These are phyloP conservation scores for Beris chalybata DNA, from an alignment of 2,888 invertebrate genomes.

Conservation along the genomic window DNA sequence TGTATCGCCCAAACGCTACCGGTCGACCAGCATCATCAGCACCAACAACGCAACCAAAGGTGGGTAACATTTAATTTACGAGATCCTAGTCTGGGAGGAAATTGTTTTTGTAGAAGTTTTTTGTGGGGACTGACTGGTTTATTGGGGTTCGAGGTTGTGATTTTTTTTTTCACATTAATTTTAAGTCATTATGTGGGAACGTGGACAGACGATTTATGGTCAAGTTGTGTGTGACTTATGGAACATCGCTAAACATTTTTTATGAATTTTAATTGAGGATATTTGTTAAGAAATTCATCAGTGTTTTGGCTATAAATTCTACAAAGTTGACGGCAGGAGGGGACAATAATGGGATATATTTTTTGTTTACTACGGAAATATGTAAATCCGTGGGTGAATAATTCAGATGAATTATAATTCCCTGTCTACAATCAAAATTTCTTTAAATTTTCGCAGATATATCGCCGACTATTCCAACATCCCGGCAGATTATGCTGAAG, in stretches of 20 bases:
- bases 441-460: conserved; percentile 48
- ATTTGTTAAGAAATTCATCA: conserved; percentile 5
- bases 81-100: not conserved
- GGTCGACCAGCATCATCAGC: conserved; percentile 31
- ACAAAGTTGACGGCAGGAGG: not conserved
- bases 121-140: not conserved
- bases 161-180: conserved; percentile 19
- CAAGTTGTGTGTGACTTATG: conserved; percentile 13
- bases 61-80: conserved; percentile 34
- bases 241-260: conserved; percentile 1
- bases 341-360: not conserved
- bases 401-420: not conserved
- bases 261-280: conserved; percentile 16
- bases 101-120: conserved; percentile 15
- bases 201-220: conserved; percentile 17
- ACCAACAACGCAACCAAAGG: conserved; percentile 34
- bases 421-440: not conserved
- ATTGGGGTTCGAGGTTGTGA: conserved; percentile 5
- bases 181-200: conserved; percentile 26
- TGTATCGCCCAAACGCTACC: conserved; percentile 47
- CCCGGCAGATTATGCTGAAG: conserved; percentile 56
- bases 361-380: not conserved
- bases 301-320: conserved; percentile 10
- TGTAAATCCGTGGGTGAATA: too few relatives aligned
- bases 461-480: conserved; percentile 56